These are phyloP conservation scores for Corythornis vintsioides DNA, from an alignment of 2,113 vertebrate genomes.

Conservation along the genomic window DNA sequence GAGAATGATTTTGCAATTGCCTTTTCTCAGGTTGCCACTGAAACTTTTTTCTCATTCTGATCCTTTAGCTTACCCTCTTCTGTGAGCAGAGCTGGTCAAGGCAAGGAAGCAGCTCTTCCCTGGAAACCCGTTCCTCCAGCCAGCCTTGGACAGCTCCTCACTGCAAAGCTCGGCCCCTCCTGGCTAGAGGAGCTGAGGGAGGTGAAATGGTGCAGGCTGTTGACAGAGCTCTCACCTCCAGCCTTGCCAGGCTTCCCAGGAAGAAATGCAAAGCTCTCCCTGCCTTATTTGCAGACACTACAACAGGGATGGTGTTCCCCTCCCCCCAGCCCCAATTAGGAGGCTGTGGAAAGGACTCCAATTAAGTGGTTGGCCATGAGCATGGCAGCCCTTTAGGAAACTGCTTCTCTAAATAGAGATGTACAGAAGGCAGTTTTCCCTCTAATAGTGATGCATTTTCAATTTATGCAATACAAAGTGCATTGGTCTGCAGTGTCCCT, in stretches of 20 bases:
- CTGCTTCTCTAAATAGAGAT: constrained; percentile 67
- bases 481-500: constrained; percentile 72
- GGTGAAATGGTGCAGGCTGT: neutral
- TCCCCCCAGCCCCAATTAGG: constrained; percentile 18
- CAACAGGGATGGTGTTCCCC: neutral
- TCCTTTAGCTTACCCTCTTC: neutral
- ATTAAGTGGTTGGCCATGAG: constrained; percentile 51
- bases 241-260: neutral
- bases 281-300: neutral
- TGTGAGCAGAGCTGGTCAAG: neutral
- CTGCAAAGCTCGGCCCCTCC: no score
- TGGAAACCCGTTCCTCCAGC: neutral
- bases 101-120: neutral
- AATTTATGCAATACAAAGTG: constrained; percentile 72
- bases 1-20: neutral
- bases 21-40: neutral
- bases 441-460: constrained; percentile 74
- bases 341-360: constrained; percentile 31
- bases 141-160: neutral
- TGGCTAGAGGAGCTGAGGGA: neutral
- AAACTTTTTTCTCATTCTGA: neutral
- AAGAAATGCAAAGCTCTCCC: neutral
- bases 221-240: neutral
- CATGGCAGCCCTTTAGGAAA: constrained; percentile 62
- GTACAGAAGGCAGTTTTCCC: constrained; percentile 57